A percentile compares a stretch with the other conserved stretches of the same genome.
Conservation (phyloP, 2,888 invertebrate genomes). For the Nomada hirtipes region DNA sequence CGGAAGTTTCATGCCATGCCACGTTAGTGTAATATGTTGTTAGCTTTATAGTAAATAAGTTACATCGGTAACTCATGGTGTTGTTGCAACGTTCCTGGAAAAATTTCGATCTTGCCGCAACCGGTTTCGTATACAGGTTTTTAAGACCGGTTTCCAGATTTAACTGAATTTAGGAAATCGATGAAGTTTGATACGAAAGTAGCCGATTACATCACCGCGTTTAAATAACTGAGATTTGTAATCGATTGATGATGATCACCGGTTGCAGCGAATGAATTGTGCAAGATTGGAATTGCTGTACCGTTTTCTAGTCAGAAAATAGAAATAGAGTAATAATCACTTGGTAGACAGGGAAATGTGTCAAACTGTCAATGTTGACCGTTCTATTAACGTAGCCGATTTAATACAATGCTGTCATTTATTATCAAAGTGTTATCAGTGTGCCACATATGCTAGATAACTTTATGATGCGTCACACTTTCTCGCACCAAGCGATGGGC, state of each 20-base stretch:
- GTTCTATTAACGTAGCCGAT: conserved; percentile 19
- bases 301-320: conserved; percentile 11
- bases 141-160: neutral
- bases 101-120: no score
- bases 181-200: neutral
- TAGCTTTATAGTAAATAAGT: no score
- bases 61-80: no score
- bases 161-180: neutral
- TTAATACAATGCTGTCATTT: conserved; percentile 40
- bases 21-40: neutral
- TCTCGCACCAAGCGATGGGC: neutral
- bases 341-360: neutral
- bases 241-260: conserved; percentile 39
- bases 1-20: neutral
- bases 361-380: neutral
- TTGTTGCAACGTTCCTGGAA: no score
- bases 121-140: no score
- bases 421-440: conserved; percentile 63
- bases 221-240: conserved; percentile 41
- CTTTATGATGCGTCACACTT: conserved; percentile 10
- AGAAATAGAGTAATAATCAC: conserved; percentile 32
- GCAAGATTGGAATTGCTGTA: conserved; percentile 31
- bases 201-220: conserved; percentile 52
- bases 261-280: conserved; percentile 24
- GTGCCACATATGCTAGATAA: conserved; percentile 31